Base-by-base conservation (phyloP, 2,797 vertebrate genomes). In the Myoxocephalus aenaeus region DNA sequence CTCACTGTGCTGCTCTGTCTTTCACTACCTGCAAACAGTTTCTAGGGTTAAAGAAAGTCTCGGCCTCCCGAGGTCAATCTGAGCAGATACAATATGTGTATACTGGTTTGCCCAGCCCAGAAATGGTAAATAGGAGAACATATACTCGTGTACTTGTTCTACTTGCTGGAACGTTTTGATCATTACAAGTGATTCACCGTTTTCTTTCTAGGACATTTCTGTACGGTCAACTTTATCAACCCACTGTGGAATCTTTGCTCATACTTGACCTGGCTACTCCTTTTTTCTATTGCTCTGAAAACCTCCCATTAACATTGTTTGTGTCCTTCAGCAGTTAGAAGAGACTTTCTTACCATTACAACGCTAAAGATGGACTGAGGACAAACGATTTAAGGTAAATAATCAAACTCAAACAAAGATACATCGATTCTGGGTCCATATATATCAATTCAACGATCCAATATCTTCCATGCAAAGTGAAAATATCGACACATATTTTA, bases 81-180 rank as follows among this genome's bases (percentile, higher is more conserved):
- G 32, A 17, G 59, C 22, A 5, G 67, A 82, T 27, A 73, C 58
- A 74, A 34, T 71, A 25, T 65, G 70, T 34, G 57, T 75, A 66
- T 69, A 61, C 36, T 5, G 61, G 50, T 78, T 63, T 73, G 36
- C 40, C 75, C 69, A 67, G 63, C n/a, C 25, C 13, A 38, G 75
- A 79, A 58, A 48, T 5, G 54, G 54, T 51, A 65, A 73, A 65
- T 69, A 34, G 69, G 46, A 64, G 66, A 76, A 66, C 62, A 79
- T 58, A 46, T 7, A 46, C 48, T 79, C 7, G 32, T 34, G 32
- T 38, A 5, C 74, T 56, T 79, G 59, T n/a, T n/a, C n/a, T n/a
- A n/a, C n/a, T 79, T 65, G 18, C 20, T 1, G 20, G 38, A 73
- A 61, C 1, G 0, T 62, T 79, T 61, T 53, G 50, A 80, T 57